Base-by-base conservation (phyloP, 2,113 vertebrate genomes). In the Siphamia tubifer region DNA sequence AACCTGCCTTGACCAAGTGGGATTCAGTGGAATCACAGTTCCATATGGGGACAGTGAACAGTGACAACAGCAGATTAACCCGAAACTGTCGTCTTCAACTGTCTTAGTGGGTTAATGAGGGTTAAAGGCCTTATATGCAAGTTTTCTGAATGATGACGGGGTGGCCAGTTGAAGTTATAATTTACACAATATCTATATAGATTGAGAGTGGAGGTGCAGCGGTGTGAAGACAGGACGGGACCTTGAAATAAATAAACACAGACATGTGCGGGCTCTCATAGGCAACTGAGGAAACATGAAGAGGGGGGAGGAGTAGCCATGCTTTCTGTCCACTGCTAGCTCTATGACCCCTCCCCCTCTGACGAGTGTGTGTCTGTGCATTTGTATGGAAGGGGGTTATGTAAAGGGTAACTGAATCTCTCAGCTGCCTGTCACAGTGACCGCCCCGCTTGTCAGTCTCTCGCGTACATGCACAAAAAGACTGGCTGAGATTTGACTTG, bases 381-480 rank as follows among this genome's bases (percentile, higher is more conserved):
- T 82, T 63, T 83, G 61, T 74, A 74, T 78, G 48, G 45, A 66
- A 64, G 66, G 81, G 84, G 86, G 89, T 91, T 92, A 90, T 91
- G 87, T 92, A 89, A 92, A 91, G 79, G 87, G 90, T 84, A 92
- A 89, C 83, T 47, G 68, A 86, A 89, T 90, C 82, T 82, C 68
- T 58, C 68, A 4, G 36, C 84, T 78, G 75, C 67, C 62, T 65
- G 52, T 87, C 82, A 81, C 71, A 76, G 62, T 69, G 30, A 82
- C 48, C 62, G 44, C 49, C 70, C 53, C 57, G 56, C 68, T 66
- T 47, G 12, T 55, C 42, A 58, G 36, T 30, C 27, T 28, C 43
- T 28, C 19, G 13, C 52, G 43, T 48, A 17, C 25, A 12, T 20
- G 69, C 49, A 25, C 39, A 27, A 58, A 67, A 11, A 72, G 40